These are phyloP conservation scores for Eulemur coronatus DNA, from an alignment of 2,797 vertebrate species.

Conservation along the genomic window DNA sequence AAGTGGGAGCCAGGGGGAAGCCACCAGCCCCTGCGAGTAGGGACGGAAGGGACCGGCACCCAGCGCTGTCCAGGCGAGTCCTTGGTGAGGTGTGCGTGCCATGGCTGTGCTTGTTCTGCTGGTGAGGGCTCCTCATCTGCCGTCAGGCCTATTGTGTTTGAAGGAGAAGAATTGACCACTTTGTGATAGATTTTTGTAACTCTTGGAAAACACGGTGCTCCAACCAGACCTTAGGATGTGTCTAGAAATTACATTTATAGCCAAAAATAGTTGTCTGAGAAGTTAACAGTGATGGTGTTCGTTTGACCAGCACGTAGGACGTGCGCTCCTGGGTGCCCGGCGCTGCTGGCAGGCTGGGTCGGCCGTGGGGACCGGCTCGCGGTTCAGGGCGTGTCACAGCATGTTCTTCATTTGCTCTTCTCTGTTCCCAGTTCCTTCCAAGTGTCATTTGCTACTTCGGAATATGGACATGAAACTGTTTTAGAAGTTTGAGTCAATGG, in stretches of 20 bases:
- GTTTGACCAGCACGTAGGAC: fast-evolving
- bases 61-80: neutral
- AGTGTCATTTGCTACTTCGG: neutral
- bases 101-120: neutral
- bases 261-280: neutral
- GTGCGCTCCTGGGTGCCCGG: no score
- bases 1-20: neutral
- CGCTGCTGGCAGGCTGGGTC: neutral
- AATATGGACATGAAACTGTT: neutral
- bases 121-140: neutral
- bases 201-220: neutral
- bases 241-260: neutral
- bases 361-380: neutral
- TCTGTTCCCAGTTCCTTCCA: neutral
- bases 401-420: neutral
- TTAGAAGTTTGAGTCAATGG: neutral
- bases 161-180: neutral
- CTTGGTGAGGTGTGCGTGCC: no score
- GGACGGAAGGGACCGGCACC: neutral
- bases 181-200: neutral
- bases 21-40: neutral
- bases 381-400: neutral
- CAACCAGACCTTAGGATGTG: no score
- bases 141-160: neutral
- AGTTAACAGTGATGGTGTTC: neutral